Conservation (phyloP, 2,113 vertebrate species). For the Phyllopteryx taeniolatus region DNA sequence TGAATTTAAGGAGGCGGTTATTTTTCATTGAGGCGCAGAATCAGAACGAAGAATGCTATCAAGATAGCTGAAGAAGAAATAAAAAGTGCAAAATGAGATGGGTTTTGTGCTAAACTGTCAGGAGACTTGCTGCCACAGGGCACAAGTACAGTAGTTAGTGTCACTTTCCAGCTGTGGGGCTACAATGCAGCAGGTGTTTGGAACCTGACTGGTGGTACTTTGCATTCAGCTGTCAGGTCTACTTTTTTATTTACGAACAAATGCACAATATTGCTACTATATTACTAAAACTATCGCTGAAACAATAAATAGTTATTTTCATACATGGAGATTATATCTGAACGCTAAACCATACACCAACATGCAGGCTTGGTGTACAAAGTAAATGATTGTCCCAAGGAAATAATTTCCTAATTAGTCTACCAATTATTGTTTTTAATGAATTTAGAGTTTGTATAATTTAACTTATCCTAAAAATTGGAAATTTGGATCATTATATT, state of each 20-base stretch:
- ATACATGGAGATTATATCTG: not conserved
- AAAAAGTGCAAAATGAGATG: conserved; percentile 11
- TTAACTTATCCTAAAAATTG: not conserved
- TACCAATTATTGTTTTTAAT: too few relatives aligned
- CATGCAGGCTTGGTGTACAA: not conserved
- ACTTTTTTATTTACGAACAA: conserved; percentile 8
- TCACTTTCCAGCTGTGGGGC: conserved; percentile 35
- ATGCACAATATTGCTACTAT: not conserved
- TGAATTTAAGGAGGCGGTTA: not conserved
- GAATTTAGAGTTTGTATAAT: not conserved
- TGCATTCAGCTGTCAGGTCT: conserved; percentile 51
- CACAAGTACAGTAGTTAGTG: conserved; percentile 35
- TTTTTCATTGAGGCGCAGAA: conserved; percentile 17
- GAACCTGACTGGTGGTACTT: conserved; percentile 28
- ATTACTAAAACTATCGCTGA: not conserved
- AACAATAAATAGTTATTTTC: not conserved
- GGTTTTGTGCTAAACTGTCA: conserved; percentile 47
- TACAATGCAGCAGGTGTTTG: conserved; percentile 52
- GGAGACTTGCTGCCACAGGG: conserved; percentile 35
- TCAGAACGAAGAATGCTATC: conserved; percentile 32
- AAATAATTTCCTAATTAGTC: too few relatives aligned
- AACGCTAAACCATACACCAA: not conserved
- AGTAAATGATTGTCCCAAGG: not conserved
- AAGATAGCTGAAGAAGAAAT: conserved; percentile 35
- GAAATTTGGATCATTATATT: too few relatives aligned